A percentile compares a stretch with the other conserved stretches of the same genome.
Conservation (phyloP, 2,113 vertebrate genomes). For the Podiceps cristatus region DNA sequence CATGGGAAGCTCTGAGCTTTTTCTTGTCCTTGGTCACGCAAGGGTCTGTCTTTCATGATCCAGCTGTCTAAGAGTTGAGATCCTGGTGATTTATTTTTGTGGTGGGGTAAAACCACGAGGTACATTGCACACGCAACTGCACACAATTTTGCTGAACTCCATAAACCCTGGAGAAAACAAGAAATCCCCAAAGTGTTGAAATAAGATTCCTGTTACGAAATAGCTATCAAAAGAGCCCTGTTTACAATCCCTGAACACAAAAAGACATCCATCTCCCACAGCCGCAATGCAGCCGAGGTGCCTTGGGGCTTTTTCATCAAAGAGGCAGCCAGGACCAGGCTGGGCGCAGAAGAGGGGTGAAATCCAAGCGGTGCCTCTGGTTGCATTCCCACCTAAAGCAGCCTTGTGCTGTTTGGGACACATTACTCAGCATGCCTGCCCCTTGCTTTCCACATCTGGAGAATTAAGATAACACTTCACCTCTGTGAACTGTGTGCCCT, state of each 20-base stretch:
- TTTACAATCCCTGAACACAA: constrained; percentile 1
- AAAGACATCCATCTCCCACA: not conserved
- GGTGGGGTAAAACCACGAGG: not conserved
- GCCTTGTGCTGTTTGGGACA: not conserved
- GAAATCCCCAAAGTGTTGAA: constrained; percentile 33
- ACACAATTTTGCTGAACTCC: constrained; percentile 32
- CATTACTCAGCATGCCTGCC: accelerated
- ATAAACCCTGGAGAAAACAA: not conserved
- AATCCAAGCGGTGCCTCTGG: not conserved
- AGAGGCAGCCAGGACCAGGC: not conserved
- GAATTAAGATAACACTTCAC: not conserved
- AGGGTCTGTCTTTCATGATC: not conserved
- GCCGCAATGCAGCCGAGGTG: not conserved
- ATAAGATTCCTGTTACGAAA: constrained; percentile 57
- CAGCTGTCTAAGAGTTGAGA: not conserved
- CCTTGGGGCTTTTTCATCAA: not conserved
- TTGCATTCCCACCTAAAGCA: not conserved
- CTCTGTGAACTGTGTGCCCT: not conserved
- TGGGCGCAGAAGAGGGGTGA: not conserved
- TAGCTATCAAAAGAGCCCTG: not conserved
- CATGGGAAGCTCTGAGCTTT: not conserved
- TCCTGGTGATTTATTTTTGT: constrained; percentile 15
- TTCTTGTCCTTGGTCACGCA: not conserved
- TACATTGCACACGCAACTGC: not conserved
- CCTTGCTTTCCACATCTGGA: not conserved